Conservation (phyloP, 1,140 invertebrate genomes). For the Papilio dardanus region DNA sequence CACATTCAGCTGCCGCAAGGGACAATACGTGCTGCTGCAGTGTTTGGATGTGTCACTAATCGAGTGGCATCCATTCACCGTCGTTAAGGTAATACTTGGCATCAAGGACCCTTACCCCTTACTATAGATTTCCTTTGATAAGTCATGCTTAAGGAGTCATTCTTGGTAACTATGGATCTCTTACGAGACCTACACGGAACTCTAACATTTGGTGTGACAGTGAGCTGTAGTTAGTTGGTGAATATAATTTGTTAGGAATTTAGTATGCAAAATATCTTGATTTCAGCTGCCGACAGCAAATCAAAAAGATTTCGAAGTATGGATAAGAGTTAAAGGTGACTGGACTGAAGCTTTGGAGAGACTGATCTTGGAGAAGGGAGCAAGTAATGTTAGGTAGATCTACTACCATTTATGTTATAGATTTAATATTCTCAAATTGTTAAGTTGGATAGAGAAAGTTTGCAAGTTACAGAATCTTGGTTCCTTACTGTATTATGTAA, state of each 20-base stretch:
- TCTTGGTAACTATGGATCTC: background rate
- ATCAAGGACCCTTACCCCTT: background rate
- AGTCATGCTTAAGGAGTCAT: background rate
- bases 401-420: background rate
- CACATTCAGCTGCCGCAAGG: constrained; percentile 56
- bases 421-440: background rate
- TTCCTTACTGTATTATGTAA: background rate
- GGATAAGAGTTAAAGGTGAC: constrained; percentile 76
- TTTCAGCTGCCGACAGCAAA: constrained; percentile 67
- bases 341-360: constrained; percentile 75
- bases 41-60: constrained; percentile 66
- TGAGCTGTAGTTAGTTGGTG: background rate
- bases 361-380: constrained; percentile 55
- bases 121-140: background rate
- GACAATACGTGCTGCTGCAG: constrained; percentile 73
- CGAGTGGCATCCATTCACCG: constrained; percentile 79
- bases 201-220: no score
- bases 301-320: constrained; percentile 67
- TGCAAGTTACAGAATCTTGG: background rate
- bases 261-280: no score
- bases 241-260: no score
- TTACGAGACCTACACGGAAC: background rate
- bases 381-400: constrained; percentile 58
- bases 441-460: background rate
- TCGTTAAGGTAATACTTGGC: constrained; percentile 64